These are phyloP conservation scores for Panzeria rudis DNA, from an alignment of 2,888 invertebrate species.

Conservation along the genomic window DNA sequence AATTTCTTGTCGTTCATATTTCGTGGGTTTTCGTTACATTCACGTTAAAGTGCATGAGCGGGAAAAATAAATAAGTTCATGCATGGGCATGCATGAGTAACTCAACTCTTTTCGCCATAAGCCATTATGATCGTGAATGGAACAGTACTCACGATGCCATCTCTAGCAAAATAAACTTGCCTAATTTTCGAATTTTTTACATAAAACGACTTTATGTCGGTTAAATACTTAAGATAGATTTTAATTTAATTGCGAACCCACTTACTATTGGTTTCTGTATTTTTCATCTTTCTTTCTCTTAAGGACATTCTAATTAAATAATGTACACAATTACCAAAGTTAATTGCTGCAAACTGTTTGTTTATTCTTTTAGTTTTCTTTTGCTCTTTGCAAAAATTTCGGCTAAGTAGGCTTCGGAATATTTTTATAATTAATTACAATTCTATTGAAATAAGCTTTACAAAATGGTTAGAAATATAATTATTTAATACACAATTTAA, in stretches of 20 bases:
- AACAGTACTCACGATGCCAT: no score
- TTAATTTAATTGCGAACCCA: not conserved
- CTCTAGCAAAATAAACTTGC: no score
- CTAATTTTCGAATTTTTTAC: not conserved
- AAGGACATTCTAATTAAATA: not conserved
- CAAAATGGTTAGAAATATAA: not conserved
- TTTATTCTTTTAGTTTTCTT: not conserved
- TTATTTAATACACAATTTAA: not conserved
- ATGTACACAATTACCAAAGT: conserved; percentile 26
- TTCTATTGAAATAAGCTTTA: not conserved
- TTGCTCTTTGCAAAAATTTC: not conserved
- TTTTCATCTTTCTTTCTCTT: conserved; percentile 3
- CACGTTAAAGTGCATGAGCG: no score
- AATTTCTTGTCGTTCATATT: no score
- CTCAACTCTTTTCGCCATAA: no score
- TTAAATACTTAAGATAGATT: not conserved
- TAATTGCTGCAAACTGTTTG: not conserved
- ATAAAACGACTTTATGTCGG: not conserved
- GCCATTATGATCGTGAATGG: no score
- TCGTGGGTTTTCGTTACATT: no score
- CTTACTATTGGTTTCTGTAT: not conserved
- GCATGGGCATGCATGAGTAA: no score
- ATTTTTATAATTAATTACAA: not conserved
- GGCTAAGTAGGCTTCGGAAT: not conserved
- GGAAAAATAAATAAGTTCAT: no score